Percentiles rank a stretch among this genome's conserved stretches.
phyloP scores from a whole-genome alignment of 2,113 vertebrate species.

The Hippocampus barbouri region DNA sequence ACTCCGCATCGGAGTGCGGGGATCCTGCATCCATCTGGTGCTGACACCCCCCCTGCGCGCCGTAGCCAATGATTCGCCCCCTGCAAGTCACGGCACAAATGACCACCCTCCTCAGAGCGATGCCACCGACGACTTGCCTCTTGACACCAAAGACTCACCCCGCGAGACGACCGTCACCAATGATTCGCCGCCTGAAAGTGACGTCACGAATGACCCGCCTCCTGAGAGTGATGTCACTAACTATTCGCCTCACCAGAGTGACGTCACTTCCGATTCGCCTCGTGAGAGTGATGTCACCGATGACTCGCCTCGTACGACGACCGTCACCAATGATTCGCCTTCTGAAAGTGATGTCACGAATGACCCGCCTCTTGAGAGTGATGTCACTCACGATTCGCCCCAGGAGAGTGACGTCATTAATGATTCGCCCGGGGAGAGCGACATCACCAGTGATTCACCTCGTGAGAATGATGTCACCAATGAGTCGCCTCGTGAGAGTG shows the following conservation, averaged over 20 bases:
- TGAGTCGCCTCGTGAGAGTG: too few species aligned
- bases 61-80: not conserved
- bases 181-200: not conserved
- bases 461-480: not conserved
- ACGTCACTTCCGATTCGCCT: not conserved
- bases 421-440: not conserved
- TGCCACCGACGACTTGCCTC: not conserved
- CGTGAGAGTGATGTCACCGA: not conserved
- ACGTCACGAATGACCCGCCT: not conserved
- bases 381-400: too few species aligned
- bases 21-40: slow-evolving; percentile 77
- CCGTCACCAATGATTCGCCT: not conserved
- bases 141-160: not conserved
- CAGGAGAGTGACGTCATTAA: not conserved
- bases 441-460: not conserved
- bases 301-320: not conserved
- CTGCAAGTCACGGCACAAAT: not conserved
- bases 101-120: not conserved
- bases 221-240: not conserved
- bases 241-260: not conserved
- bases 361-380: not conserved
- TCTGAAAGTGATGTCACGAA: not conserved
- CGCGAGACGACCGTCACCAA: not conserved
- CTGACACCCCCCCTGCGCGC: slow-evolving; percentile 51
- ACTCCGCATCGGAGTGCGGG: slow-evolving; percentile 74